phyloP scores from a whole-genome alignment of 2,797 vertebrate species.

The Falco concolor region DNA sequence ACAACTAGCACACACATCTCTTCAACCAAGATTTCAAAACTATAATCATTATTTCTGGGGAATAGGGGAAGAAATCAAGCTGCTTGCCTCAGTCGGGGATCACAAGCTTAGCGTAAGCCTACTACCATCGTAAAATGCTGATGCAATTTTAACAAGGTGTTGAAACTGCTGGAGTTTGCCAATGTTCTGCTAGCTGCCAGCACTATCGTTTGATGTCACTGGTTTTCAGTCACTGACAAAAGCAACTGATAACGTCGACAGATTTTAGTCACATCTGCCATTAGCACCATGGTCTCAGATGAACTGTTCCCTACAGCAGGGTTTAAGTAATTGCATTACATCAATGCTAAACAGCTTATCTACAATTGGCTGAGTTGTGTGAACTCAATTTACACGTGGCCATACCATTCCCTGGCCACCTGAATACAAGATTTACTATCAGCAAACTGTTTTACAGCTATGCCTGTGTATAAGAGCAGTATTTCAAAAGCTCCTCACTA shows the following conservation, averaged over 20 bases:
- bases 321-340: conserved; percentile 34
- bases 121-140: neutral
- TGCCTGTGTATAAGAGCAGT: neutral
- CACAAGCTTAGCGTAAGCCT: neutral
- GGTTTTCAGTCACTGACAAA: conserved; percentile 4
- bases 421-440: neutral
- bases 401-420: neutral
- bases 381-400: neutral
- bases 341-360: conserved; percentile 33
- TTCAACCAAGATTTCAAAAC: neutral
- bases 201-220: conserved; percentile 40
- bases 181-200: conserved; percentile 29
- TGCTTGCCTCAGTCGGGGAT: conserved; percentile 10
- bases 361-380: neutral
- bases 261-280: conserved; percentile 51
- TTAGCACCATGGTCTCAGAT: conserved; percentile 6
- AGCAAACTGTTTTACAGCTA: neutral
- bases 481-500: neutral
- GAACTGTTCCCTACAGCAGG: neutral
- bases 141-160: conserved; percentile 19
- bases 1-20: neutral
- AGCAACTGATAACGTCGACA: neutral
- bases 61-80: neutral
- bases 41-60: neutral
- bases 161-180: conserved; percentile 25